Evolutionary conservation across 1,140 invertebrate species (phyloP).

Genomic region (Drosophila willistoni): DNA sequence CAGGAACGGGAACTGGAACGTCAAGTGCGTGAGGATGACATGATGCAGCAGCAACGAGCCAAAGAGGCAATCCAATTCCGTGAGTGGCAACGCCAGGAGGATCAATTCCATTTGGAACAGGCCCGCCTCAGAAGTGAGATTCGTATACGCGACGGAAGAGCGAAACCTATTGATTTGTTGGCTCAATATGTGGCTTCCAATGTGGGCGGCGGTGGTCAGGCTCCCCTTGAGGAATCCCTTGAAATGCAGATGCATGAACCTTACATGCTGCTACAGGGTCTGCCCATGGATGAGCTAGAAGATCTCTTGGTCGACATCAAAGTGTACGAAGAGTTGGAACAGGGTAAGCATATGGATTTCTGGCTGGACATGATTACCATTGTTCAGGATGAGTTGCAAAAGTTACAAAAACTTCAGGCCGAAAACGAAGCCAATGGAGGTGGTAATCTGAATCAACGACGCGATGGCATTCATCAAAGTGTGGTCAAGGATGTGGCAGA

Average conservation of each 20-base stretch:
- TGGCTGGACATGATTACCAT: slow-evolving; percentile 99
- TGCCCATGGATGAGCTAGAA: slow-evolving; percentile 96
- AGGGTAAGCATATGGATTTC: slow-evolving; percentile 94
- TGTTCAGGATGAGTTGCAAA: slow-evolving; percentile 96
- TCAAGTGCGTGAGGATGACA: slow-evolving; percentile 95
- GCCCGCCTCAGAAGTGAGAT: slow-evolving; percentile 95
- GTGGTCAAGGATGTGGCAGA: slow-evolving; percentile 94
- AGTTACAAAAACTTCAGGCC: slow-evolving; percentile 89
- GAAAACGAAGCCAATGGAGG: slow-evolving; percentile 85
- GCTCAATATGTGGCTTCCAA: slow-evolving; percentile 95
- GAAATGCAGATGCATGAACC: slow-evolving; percentile 99
- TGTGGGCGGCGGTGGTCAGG: slow-evolving; percentile 84
- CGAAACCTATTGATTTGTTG: slow-evolving; percentile 98
- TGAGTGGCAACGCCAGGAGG: slow-evolving; percentile 97
- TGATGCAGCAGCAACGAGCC: slow-evolving; percentile 93
- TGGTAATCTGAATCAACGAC: slow-evolving; percentile 86
- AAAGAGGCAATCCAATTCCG: slow-evolving; percentile 97
- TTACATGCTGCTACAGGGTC: slow-evolving; percentile 96
- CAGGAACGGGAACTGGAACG: slow-evolving; percentile 95
- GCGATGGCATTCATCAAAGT: slow-evolving; percentile 97
- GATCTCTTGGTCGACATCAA: slow-evolving; percentile 99
- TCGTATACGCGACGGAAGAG: slow-evolving; percentile 96
- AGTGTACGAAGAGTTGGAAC: slow-evolving; percentile 94
- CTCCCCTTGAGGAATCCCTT: slow-evolving; percentile 95
- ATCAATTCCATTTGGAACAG: slow-evolving; percentile 96